These are phyloP conservation scores for Malacoraja senta DNA, from an alignment of 2,797 vertebrate species.

Conservation along the genomic window DNA sequence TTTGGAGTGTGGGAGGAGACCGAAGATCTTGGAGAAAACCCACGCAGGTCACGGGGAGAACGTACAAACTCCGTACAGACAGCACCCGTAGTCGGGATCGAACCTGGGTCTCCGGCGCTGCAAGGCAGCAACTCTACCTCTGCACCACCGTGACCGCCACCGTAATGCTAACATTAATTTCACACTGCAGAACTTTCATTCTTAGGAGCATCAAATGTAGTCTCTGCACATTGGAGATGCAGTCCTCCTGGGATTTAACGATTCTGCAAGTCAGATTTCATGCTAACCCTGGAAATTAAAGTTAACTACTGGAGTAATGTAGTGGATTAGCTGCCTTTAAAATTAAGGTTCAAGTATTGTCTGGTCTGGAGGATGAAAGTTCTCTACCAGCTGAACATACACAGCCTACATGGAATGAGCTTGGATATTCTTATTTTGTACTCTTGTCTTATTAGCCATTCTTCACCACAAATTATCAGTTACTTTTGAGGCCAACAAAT, in stretches of 20 bases:
- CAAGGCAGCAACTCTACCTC: too few relatives aligned
- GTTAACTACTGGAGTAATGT: background rate
- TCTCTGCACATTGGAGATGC: background rate
- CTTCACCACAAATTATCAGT: background rate
- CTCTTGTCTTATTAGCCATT: background rate
- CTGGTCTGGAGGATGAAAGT: background rate
- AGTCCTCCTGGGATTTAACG: background rate
- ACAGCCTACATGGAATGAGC: background rate
- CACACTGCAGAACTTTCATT: background rate
- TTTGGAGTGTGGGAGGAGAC: too few relatives aligned
- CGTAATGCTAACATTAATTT: background rate
- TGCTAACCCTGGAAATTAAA: background rate
- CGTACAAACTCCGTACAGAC: too few relatives aligned
- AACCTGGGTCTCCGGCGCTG: too few relatives aligned
- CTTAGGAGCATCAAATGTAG: background rate
- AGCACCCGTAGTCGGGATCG: too few relatives aligned
- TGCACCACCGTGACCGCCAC: too few relatives aligned
- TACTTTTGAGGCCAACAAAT: background rate
- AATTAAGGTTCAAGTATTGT: background rate
- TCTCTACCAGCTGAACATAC: background rate
- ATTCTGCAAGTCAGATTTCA: background rate
- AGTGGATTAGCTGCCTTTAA: background rate
- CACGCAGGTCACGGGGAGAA: too few relatives aligned
- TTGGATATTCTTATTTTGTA: background rate
- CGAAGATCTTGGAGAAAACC: too few relatives aligned